Base-by-base conservation (phyloP, 2,888 invertebrate genomes). In the Volucella bombylans region DNA sequence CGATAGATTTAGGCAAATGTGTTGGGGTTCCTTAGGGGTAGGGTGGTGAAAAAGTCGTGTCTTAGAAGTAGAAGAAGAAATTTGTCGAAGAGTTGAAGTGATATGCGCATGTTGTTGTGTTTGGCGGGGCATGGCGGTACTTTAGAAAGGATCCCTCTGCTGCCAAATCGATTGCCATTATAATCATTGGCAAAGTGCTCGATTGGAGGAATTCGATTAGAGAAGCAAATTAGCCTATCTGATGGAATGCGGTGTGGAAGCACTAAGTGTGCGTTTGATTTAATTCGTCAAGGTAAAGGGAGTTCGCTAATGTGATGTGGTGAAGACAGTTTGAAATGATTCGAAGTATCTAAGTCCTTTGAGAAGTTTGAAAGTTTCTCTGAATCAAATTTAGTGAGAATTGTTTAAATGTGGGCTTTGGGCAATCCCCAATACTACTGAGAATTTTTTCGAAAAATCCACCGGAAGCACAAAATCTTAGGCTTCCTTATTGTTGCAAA, bases 131-230 rank as follows among this genome's bases (percentile, higher is more conserved):
- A 31, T 31, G 6, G 31, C 0, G 6, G 10, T 4, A 55, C 47
- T 31, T 9, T 18, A 49, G 18, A 71, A 57, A 64, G 69, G 49
- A 55, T 69, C 64, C 57, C 59, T 12, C 12, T 49, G 31, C 31
- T 23, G 52, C 10, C 50, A 79, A 79, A 67, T 79, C 65, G 72
- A 72, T 65, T 43, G 50, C 49, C 47, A 72, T 71, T 57, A 52
- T 59, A 71, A 72, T 65, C 59, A 79, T 59, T 59, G 52, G 61
- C 52, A 67, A 64, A 79, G 79, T 79, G 72, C 72, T 65, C 72
- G 65, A 72, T 79, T 79, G 57, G 39, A 59, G 52, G 31, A 79
- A 79, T 72, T 79, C 71, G 59, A 79, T 79, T 79, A 64, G 10
- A 39, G 57, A 47, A 1, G 6, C 18, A 55, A 55, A 65, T 57